Evolutionary conservation across 2,797 vertebrate species (phyloP).

Genomic region (Phoebastria nigripes): DNA sequence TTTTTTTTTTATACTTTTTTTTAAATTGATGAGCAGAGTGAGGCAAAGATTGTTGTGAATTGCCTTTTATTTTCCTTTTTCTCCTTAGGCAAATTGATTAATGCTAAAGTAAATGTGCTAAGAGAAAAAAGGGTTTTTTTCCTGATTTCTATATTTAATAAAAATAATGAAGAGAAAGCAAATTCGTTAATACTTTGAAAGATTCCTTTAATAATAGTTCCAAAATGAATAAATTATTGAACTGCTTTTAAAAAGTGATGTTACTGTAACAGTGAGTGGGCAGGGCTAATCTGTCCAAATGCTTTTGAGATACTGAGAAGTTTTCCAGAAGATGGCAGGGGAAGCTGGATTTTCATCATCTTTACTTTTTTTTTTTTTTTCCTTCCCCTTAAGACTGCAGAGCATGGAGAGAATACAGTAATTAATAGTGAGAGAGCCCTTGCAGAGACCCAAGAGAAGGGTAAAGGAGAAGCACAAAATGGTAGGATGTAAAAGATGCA

Average conservation of each 20-base stretch:
- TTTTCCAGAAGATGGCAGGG: background rate
- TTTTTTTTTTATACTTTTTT: background rate
- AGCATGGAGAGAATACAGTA: background rate
- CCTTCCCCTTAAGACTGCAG: background rate
- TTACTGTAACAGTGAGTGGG: background rate
- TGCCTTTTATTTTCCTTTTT: slow-evolving; percentile 8
- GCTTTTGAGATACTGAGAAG: background rate
- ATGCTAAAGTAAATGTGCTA: background rate
- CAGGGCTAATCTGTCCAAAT: background rate
- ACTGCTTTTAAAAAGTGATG: background rate
- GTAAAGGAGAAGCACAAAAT: background rate
- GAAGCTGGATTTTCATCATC: background rate
- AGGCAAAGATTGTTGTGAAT: background rate
- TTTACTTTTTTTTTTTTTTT: no score
- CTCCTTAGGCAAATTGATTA: background rate
- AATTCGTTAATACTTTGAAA: background rate
- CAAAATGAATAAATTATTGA: background rate
- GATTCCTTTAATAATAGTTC: background rate
- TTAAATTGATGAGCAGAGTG: background rate
- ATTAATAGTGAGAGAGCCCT: background rate
- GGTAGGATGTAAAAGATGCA: background rate
- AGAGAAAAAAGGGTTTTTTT: background rate
- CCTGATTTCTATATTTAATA: background rate
- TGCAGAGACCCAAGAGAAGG: background rate
- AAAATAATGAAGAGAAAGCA: slow-evolving; percentile 21